Evolutionary conservation across 1,140 invertebrate species (phyloP), one percentile per base, ranked within the genome.

Genomic region (Drosophila repleta): DNA sequence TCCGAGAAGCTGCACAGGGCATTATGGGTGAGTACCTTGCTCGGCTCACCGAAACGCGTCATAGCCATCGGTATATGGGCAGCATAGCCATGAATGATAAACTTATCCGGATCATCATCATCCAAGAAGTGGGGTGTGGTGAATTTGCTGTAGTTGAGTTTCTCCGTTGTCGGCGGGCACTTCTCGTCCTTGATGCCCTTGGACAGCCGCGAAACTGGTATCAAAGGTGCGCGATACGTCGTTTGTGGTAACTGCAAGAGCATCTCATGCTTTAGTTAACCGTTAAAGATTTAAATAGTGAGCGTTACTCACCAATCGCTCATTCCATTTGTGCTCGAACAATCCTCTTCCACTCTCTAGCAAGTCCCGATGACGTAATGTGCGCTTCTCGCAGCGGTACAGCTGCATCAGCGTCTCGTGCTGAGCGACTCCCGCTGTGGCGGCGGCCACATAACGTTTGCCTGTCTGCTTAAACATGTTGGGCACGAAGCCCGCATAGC

Each of bases 401-500:
- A 93, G 92, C 37, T 94, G 77, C 87, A 95, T 94, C 10, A 93
- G 77, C 60, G 92, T 93, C 73, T 96, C 94, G 63, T 95, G 95
- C 66, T 95, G 93, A 0, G 95, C 94, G 6, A 96, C 91, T 2
- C 94, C 95, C 81, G 95, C 94, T 1, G 94, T 94, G 0, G 95
- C 95, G 6, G 93, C 92, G 4, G 95, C 94, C 6, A 93, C 93
- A 88, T 93, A 95, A 13, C 94, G 93, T 81, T 95, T 94, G 0
- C 95, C 95, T 57, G 93, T 93, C 78, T 93, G 92, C 2, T 92
- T 93, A 63, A 93, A 93, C 62, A 94, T 72, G 64, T 93, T 93
- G 1, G 95, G 95, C 46, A 95, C 92, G 72, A 95, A 95, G 21
- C 95, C 95, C 90, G 95, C 94, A 90, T 95, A 96, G 49, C 94